Evolutionary conservation across 2,113 vertebrate species (phyloP).

Genomic region (Cryptoleucopteryx plumbea): DNA sequence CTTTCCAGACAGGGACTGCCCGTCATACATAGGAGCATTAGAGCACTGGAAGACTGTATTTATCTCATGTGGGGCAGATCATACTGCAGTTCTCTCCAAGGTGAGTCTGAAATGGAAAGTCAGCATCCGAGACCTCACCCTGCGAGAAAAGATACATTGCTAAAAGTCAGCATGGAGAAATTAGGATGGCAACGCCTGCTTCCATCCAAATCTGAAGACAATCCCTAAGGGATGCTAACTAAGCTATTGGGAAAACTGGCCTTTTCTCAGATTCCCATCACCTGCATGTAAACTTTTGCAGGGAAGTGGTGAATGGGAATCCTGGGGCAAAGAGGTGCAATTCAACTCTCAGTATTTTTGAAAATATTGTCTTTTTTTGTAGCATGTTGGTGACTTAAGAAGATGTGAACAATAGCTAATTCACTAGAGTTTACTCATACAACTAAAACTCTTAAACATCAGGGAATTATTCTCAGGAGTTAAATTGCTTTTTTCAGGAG

Average conservation of each 20-base stretch:
- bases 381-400: background rate
- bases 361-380: background rate
- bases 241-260: background rate
- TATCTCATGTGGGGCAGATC: slow-evolving; percentile 71
- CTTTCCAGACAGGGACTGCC: slow-evolving; percentile 39
- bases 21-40: background rate
- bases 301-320: background rate
- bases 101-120: slow-evolving; percentile 35
- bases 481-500: background rate
- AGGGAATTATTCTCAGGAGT: background rate
- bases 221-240: background rate
- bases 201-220: fast-evolving
- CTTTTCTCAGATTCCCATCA: background rate
- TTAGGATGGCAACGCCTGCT: background rate
- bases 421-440: background rate
- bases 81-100: slow-evolving; percentile 72
- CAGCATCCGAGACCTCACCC: background rate
- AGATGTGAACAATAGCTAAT: background rate
- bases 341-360: background rate
- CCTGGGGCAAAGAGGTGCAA: background rate
- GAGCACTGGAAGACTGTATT: slow-evolving; percentile 55
- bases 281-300: background rate
- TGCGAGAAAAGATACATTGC: background rate
- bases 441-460: background rate
- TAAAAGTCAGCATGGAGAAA: background rate